Conservation (phyloP, 1,140 invertebrate genomes). For the Oreohelix idahoensis region DNA sequence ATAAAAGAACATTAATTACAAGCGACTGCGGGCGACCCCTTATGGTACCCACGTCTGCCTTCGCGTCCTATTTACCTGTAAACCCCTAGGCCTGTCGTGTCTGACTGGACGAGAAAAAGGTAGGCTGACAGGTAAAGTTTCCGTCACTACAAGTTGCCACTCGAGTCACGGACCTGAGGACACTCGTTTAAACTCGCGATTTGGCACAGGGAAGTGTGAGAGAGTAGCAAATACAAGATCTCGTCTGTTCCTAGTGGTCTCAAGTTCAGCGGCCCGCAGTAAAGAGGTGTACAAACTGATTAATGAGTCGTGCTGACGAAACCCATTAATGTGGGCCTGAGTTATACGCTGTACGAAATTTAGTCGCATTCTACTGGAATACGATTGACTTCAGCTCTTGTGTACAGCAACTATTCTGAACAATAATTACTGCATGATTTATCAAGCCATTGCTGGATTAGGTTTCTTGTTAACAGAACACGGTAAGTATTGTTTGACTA, state of each 20-base stretch:
- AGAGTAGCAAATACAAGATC: not conserved
- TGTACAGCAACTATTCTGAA: not conserved
- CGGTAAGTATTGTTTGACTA: not conserved
- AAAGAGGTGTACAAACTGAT: not conserved
- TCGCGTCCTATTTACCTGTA: not conserved
- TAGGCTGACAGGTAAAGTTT: not conserved
- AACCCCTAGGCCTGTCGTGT: not conserved
- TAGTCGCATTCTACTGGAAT: not conserved
- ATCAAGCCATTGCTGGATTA: too few species aligned
- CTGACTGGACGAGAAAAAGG: not conserved
- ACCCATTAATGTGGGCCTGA: not conserved
- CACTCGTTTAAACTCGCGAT: not conserved
- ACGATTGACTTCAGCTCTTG: not conserved
- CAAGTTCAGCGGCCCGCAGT: not conserved
- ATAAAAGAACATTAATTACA: not conserved
- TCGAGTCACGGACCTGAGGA: not conserved
- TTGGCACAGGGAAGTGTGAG: not conserved
- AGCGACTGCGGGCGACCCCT: not conserved
- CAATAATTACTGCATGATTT: not conserved
- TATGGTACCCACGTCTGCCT: not conserved
- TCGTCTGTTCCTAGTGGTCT: not conserved
- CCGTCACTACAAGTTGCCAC: not conserved
- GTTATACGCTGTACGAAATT: not conserved
- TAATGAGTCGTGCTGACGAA: slow-evolving; percentile 14
- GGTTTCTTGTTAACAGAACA: not conserved